Evolutionary conservation across 2,797 vertebrate species (phyloP), one percentile per base, ranked within the genome.

Genomic region (Chelmon rostratus): DNA sequence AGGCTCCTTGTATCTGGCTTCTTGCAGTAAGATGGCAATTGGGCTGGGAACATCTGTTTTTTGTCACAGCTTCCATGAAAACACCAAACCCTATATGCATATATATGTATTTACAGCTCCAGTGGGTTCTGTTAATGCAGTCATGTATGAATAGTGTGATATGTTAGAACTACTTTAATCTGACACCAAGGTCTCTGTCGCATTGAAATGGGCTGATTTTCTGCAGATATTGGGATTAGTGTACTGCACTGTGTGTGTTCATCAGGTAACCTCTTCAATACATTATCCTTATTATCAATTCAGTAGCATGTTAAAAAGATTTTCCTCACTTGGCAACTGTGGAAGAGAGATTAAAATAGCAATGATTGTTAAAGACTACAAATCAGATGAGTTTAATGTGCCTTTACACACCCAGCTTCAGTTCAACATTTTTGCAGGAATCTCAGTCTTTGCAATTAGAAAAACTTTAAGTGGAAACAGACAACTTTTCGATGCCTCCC

Each of bases 11-110:
- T 53, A 15, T 70, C 54, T 70, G 59, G 44, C 44, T 70, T 65
- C 33, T 76, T 85, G 35, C 33, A 37, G 57, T 40, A 15, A 49
- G 28, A 69, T 15, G 28, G 56, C 61, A 63, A 38, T 35, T 35
- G 42, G 67, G 52, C 63, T 66, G 31, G 5, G 61, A 79, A 85
- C 56, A 79, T 85, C 28, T 84, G 40, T 40, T 74, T 66, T 81
- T 59, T 57, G 31, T 57, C 52, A 28, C 25, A 54, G 23, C 68
- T 53, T 77, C 38, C 54, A 23, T 73, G 58, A 70, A 85, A 75
- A 87, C 80, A 81, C 76, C 49, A 71, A 81, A 80, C 44, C 47
- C 16, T 2, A 21, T 9, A 59, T 68, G 68, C 47, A 72, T 69
- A 73, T 80, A 79, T 83, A 64, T 76, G 56, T 23, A 59, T 79